Conservation (phyloP, 2,797 vertebrate species). For the Tachyglossus aculeatus region DNA sequence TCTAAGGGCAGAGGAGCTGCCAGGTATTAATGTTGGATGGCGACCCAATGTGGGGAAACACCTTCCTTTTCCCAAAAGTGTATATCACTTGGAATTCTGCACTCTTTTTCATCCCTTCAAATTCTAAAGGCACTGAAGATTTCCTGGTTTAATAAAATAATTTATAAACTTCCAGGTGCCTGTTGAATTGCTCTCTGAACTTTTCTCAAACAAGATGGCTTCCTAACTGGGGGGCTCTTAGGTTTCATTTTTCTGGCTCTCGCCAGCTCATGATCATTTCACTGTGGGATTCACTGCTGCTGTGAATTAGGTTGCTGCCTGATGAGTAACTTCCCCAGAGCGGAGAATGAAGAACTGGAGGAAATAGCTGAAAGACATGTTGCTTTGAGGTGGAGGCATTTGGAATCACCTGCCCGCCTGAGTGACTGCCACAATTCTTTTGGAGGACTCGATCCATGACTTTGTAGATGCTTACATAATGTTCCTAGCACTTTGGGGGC, state of each 20-base stretch:
- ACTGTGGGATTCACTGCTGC: no score
- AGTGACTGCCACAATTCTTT: no score
- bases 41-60: accelerated
- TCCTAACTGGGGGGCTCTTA: not conserved
- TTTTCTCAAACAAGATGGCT: not conserved
- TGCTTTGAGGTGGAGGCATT: no score
- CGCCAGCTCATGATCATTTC: no score
- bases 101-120: not conserved
- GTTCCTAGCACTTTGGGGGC: no score
- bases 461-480: no score
- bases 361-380: no score
- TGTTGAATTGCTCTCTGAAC: not conserved
- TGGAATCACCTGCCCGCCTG: no score
- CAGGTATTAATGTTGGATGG: not conserved
- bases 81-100: not conserved
- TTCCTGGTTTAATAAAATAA: not conserved
- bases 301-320: no score
- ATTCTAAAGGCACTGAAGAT: not conserved
- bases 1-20: not conserved
- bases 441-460: no score
- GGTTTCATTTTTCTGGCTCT: not conserved
- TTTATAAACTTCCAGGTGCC: not conserved
- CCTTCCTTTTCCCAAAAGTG: not conserved
- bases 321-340: no score
- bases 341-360: no score